Conservation (phyloP, 2,113 vertebrate genomes). For the Corapipo altera region DNA sequence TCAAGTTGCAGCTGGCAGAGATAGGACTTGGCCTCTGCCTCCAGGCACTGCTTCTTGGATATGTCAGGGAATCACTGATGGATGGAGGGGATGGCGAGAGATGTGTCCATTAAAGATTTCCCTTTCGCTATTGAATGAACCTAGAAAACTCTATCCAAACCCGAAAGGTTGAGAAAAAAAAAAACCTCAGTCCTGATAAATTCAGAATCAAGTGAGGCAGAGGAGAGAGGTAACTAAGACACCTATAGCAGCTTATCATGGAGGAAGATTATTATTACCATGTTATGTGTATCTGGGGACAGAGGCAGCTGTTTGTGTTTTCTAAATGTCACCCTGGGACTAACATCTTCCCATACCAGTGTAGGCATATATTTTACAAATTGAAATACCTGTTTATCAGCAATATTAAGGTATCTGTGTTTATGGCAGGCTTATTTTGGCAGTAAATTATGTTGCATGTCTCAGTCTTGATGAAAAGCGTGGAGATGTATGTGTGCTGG, state of each 20-base stretch:
- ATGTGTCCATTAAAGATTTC: neutral
- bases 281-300: slow-evolving; percentile 38
- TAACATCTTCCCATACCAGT: slow-evolving; percentile 12
- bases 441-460: neutral
- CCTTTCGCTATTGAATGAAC: neutral
- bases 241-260: slow-evolving; percentile 52
- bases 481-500: neutral
- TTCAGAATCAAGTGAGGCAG: neutral
- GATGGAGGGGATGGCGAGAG: neutral
- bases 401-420: neutral
- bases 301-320: slow-evolving; percentile 32
- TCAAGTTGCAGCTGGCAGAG: neutral
- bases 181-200: neutral
- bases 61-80: neutral
- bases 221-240: neutral
- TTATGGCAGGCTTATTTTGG: neutral
- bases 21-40: neutral
- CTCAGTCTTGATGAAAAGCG: neutral
- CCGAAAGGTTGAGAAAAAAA: neutral
- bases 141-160: neutral
- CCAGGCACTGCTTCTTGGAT: neutral
- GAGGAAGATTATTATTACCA: slow-evolving; percentile 49
- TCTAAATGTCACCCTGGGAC: slow-evolving; percentile 28
- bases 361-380: slow-evolving; percentile 27
- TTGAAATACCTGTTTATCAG: slow-evolving; percentile 25